A percentile compares a stretch with the other conserved stretches of the same genome.
These are phyloP conservation scores for Polyommatus iphigenia DNA, from an alignment of 2,888 invertebrate species.

Conservation along the genomic window DNA sequence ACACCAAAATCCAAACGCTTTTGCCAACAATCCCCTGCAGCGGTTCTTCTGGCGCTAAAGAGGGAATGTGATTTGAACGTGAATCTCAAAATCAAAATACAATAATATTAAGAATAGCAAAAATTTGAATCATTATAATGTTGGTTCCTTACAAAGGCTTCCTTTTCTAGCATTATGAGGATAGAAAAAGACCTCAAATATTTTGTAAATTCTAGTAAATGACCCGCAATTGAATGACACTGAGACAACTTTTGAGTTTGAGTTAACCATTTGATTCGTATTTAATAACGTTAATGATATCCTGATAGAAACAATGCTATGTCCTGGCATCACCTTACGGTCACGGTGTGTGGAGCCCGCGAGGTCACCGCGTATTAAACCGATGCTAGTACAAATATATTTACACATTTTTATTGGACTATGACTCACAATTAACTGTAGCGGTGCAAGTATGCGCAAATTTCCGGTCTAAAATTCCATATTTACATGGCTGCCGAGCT, in stretches of 20 bases:
- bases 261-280: background rate
- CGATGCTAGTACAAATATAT: conserved; percentile 11
- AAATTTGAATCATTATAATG: too few relatives aligned
- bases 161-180: background rate
- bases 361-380: conserved; percentile 8
- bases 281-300: conserved; percentile 14
- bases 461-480: conserved; percentile 54
- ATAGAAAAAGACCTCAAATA: background rate
- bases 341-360: background rate
- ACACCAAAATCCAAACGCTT: background rate
- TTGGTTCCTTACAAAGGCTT: too few relatives aligned
- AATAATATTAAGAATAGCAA: too few relatives aligned
- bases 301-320: conserved; percentile 6
- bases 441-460: conserved; percentile 51
- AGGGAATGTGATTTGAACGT: background rate
- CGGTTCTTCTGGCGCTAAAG: background rate
- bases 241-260: background rate
- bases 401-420: conserved; percentile 15
- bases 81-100: background rate
- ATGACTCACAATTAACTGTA: conserved; percentile 49
- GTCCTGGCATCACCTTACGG: conserved; percentile 1
- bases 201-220: background rate
- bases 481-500: conserved; percentile 39
- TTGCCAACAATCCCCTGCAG: background rate
- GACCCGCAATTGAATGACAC: background rate